Base-by-base conservation (phyloP, 2,888 invertebrate genomes). In the Fissipunctia ypsillon region DNA sequence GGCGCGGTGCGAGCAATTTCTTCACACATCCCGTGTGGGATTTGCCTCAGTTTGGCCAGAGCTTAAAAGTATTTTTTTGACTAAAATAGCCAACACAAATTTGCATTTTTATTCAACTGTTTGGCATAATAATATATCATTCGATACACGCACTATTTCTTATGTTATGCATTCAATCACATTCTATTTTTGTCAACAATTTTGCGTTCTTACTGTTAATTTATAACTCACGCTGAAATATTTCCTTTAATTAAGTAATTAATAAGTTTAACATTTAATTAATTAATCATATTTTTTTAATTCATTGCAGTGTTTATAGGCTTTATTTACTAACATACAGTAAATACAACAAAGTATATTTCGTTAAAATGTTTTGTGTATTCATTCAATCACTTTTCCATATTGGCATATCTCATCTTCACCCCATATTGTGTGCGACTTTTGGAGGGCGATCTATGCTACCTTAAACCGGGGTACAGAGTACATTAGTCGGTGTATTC, bases 251-350 rank as follows among this genome's bases (percentile, higher is more conserved):
- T 48, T 48, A 3, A n/a, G n/a, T n/a, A 50, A 35, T 35, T 41
- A 45, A n/a, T 75, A 61, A 56, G 14, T 61, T 65, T 35, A 54
- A 65, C 10, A 64, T 73, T 54, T 16, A n/a, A 25, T 28, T 16
- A 48, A 9, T 41, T 5, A 61, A 31, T 67, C 69, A 3, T 76
- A 60, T 45, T 66, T 45, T 66, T 69, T 70, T 83, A 77, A 83
- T 75, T 83, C 85, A 84, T 80, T 84, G 75, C 80, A 41, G 14
- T 85, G 73, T 85, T 12, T 67, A 61, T 68, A 75, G 56, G 68
- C 75, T 83, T 80, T 60, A 69, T 73, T 65, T 69, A 69, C 59
- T 76, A 74, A 79, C 43, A 74, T 68, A 25, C 22, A 67, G n/a
- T 50, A 41, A 43, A 61, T 48, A n/a, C 16, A 19, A 57, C 28